Evolutionary conservation across 2,888 invertebrate genomes (phyloP), one percentile per base, ranked within the genome.

Genomic region (Phasia obesa): DNA sequence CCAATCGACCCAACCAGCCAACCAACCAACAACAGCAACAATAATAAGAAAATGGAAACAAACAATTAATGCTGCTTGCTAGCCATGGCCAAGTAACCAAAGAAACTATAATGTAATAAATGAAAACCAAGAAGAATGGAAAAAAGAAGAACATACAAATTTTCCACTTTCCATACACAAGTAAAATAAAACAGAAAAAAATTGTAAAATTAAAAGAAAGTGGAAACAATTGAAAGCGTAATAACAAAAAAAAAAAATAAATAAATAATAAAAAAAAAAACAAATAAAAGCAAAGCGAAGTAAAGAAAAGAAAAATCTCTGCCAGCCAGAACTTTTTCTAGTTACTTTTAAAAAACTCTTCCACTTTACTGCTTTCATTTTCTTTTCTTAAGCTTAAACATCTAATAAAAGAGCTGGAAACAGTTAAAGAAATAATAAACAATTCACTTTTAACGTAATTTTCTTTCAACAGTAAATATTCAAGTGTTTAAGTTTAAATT

Each of bases 41-140:
- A 42, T 5, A 67, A 42, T 0, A n/a, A 27, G 2, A 38, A 38
- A 38, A 23, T 21, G 17, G 38, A n/a, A 67, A 47, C 64, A 47
- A 75, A 64, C 75, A 81, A 81, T 81, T 81, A 70, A 75, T 65
- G 65, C 64, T 70, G 35, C 64, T 65, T 67, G 51, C 75, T 31
- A 47, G 25, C 79, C 65, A 79, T 27, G 71, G 17, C 69, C 74
- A 80, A 70, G 69, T 75, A 57, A 75, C 62, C 81, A 70, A 70
- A 75, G 75, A 70, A 81, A 81, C 81, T 81, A 47, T 19, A 74
- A 59, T 65, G 47, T 53, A 53, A 62, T 23, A 67, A 67, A 59
- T 31, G 47, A 19, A 23, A 49, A 59, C 19, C 31, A n/a, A 60
- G 59, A 23, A 31, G 27, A 51, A 60, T 15, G 11, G 4, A n/a